Evolutionary conservation across 2,888 invertebrate species (phyloP).

Genomic region (Apocheima hispidaria): DNA sequence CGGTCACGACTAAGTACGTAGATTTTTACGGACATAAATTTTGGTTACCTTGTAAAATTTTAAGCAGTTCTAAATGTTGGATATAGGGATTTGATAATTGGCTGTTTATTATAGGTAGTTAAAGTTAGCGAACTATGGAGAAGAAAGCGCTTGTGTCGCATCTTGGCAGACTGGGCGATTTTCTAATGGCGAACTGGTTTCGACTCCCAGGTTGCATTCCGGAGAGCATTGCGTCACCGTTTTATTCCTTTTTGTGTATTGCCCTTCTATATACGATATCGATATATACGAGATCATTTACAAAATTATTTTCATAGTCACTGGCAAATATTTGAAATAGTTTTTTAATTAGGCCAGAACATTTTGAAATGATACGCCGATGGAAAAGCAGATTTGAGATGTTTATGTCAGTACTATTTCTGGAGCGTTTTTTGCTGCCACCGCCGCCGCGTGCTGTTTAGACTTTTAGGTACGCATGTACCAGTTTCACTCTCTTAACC

Average conservation of each 20-base stretch:
- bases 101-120: background rate
- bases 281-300: slow-evolving; percentile 9
- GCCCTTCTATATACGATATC: slow-evolving; percentile 20
- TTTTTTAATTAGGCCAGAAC: slow-evolving; percentile 9
- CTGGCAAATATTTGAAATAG: background rate
- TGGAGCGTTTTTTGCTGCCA: slow-evolving; percentile 41
- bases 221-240: slow-evolving; percentile 55
- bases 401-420: slow-evolving; percentile 49
- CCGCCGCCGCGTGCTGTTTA: slow-evolving; percentile 38
- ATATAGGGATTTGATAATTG: background rate
- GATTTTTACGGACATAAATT: slow-evolving; percentile 1
- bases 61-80: background rate
- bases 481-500: slow-evolving; percentile 76
- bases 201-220: slow-evolving; percentile 58
- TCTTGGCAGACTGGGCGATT: slow-evolving; percentile 46
- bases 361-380: slow-evolving; percentile 38
- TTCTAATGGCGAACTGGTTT: slow-evolving; percentile 61
- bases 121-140: slow-evolving; percentile 12
- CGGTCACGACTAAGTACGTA: slow-evolving; percentile 8
- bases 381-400: slow-evolving; percentile 39
- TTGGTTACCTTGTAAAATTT: background rate
- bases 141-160: slow-evolving; percentile 35
- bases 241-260: slow-evolving; percentile 50
- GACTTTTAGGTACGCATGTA: slow-evolving; percentile 56
- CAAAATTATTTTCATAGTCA: slow-evolving; percentile 10